These are phyloP conservation scores for Hoplias malabaricus DNA, from an alignment of 2,113 vertebrate species.

Conservation along the genomic window DNA sequence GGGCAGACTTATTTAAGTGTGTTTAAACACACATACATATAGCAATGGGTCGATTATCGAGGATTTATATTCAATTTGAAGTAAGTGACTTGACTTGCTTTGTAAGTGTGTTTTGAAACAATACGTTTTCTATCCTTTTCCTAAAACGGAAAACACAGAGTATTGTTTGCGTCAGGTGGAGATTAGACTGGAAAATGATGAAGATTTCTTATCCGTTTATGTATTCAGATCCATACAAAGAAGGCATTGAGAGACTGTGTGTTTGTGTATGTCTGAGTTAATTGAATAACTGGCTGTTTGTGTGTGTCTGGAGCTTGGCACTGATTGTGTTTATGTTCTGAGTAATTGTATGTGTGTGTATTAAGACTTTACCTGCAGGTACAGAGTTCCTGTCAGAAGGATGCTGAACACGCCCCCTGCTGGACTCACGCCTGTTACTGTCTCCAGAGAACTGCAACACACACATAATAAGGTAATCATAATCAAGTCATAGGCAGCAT, in stretches of 20 bases:
- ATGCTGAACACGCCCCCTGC: constrained; percentile 75
- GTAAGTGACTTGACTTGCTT: too few relatives aligned
- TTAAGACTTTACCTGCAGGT: constrained; percentile 78
- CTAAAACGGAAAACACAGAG: too few relatives aligned
- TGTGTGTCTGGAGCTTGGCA: constrained; percentile 11
- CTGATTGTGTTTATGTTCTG: neutral
- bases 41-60: too few relatives aligned
- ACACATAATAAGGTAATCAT: constrained; percentile 26
- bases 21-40: too few relatives aligned
- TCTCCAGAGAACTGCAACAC: constrained; percentile 77
- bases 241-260: neutral
- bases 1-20: too few relatives aligned
- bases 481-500: too few relatives aligned
- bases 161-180: neutral
- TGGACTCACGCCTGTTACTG: constrained; percentile 60
- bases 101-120: too few relatives aligned
- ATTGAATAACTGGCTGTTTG: neutral
- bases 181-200: too few relatives aligned
- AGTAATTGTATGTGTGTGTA: neutral
- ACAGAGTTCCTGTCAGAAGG: constrained; percentile 77
- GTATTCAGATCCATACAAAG: too few relatives aligned
- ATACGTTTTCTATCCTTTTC: neutral
- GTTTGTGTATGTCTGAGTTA: constrained; percentile 8
- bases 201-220: too few relatives aligned
- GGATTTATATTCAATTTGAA: too few relatives aligned